phyloP scores from a whole-genome alignment of 2,888 invertebrate genomes.

The Philereme transversata region DNA sequence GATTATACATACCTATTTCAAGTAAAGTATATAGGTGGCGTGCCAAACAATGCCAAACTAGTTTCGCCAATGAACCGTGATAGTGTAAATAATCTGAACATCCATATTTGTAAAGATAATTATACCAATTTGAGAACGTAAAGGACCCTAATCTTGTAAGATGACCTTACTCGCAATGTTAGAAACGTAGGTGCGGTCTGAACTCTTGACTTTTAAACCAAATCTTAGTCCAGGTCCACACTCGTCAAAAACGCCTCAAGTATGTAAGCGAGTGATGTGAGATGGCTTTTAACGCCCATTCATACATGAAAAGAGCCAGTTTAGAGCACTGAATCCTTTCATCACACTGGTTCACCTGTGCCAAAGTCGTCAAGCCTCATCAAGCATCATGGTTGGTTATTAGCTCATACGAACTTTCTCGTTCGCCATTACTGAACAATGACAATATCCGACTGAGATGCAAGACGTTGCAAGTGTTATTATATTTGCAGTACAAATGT shows the following conservation, averaged over 20 bases:
- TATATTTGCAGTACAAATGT: too few species aligned
- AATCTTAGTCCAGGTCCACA: slow-evolving; percentile 1
- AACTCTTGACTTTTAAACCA: neutral
- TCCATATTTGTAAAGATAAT: slow-evolving; percentile 4
- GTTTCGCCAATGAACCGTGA: slow-evolving; percentile 18
- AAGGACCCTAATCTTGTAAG: neutral
- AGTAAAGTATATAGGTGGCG: too few species aligned
- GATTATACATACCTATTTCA: too few species aligned
- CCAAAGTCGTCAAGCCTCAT: too few species aligned
- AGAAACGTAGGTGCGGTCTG: slow-evolving; percentile 1
- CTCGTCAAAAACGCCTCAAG: neutral
- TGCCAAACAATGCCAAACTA: slow-evolving; percentile 12
- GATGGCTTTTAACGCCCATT: neutral
- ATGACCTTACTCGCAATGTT: slow-evolving; percentile 1
- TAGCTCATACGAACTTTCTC: too few species aligned
- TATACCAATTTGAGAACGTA: neutral
- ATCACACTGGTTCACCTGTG: too few species aligned
- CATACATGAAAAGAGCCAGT: neutral
- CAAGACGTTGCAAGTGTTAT: too few species aligned
- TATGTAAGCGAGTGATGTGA: neutral
- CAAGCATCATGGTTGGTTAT: too few species aligned
- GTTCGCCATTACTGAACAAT: too few species aligned
- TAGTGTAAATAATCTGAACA: slow-evolving; percentile 9
- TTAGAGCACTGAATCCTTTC: too few species aligned
- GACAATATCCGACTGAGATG: too few species aligned